Evolutionary conservation across 2,113 vertebrate genomes (phyloP).

Genomic region (Gallinago undulata): DNA sequence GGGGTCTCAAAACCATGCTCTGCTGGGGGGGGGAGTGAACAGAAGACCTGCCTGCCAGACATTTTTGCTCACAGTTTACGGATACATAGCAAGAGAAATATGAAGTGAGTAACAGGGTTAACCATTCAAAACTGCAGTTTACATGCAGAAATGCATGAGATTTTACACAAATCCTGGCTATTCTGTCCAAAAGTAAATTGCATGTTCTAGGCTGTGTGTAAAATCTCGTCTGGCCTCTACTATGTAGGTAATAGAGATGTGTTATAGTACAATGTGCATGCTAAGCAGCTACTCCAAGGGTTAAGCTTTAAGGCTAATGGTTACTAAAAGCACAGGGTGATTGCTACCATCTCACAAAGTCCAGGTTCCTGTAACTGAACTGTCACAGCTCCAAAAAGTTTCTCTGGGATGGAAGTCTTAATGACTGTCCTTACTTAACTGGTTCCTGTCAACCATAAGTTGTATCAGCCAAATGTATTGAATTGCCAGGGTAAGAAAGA

Average conservation of each 20-base stretch:
- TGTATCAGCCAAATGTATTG: not conserved
- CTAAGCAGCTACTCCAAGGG: not conserved
- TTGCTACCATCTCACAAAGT: not conserved
- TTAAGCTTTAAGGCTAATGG: not conserved
- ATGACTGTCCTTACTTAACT: not conserved
- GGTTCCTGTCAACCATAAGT: not conserved
- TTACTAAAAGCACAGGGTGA: constrained; percentile 33
- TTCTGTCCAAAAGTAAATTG: not conserved
- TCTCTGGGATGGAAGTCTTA: not conserved
- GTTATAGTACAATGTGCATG: not conserved
- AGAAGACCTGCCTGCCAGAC: not conserved
- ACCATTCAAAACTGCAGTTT: not conserved
- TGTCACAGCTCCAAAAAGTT: not conserved
- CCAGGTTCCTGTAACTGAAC: not conserved
- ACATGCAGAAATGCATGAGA: not conserved
- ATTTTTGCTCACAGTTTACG: not conserved
- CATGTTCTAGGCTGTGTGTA: not conserved
- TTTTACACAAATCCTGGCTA: not conserved
- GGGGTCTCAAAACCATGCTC: not conserved
- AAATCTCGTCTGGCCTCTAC: not conserved
- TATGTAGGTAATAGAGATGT: not conserved
- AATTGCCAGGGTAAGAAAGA: not conserved
- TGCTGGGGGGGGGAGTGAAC: not conserved
- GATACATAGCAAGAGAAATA: not conserved
- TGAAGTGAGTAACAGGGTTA: constrained; percentile 19